Conservation (phyloP, 1,140 invertebrate species). For the Coenobita brevimanus region DNA sequence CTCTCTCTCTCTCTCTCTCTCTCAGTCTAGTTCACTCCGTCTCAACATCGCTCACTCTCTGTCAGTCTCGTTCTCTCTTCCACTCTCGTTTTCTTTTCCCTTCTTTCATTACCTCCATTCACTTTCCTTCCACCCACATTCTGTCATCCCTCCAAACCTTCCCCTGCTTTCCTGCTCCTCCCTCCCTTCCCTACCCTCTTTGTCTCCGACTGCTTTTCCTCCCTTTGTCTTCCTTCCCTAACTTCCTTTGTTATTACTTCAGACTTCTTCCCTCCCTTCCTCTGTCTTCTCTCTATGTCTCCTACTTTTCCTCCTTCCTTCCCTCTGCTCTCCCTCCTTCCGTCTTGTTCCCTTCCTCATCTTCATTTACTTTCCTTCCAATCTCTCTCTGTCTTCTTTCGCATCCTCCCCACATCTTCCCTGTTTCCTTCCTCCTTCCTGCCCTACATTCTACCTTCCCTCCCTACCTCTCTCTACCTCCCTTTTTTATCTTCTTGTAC, state of each 20-base stretch:
- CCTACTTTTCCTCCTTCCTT: background rate
- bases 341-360: background rate
- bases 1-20: background rate
- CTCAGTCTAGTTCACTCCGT: no score
- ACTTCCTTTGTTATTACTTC: no score
- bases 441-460: no score
- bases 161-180: background rate
- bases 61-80: no score
- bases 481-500: no score
- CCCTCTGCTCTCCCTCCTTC: background rate
- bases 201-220: background rate
- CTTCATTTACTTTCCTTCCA: no score
- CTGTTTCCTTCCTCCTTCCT: no score
- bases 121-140: background rate
- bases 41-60: background rate
- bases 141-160: background rate
- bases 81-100: background rate
- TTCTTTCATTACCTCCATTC: background rate
- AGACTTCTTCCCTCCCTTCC: constrained; percentile 13
- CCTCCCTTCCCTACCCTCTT: background rate
- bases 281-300: background rate
- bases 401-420: no score
- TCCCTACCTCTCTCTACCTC: no score
- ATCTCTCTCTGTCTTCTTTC: no score
- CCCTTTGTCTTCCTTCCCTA: constrained; percentile 2